phyloP scores from a whole-genome alignment of 2,888 invertebrate species.

The Allacma fusca region DNA sequence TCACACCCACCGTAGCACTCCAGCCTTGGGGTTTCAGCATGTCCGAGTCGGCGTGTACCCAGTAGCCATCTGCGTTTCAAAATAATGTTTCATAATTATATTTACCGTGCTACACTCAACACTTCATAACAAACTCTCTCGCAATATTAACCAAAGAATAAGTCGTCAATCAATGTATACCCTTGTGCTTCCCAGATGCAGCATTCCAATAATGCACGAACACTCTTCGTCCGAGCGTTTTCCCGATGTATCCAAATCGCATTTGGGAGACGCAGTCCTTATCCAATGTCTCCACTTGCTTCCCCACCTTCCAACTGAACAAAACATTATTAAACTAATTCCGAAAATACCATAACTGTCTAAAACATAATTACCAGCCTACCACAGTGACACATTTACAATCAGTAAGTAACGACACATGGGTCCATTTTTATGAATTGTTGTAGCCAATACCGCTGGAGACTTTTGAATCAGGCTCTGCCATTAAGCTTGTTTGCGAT shows the following conservation, averaged over 20 bases:
- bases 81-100: not conserved
- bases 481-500: no score
- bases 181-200: no score
- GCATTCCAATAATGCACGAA: slow-evolving; percentile 12
- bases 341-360: no score
- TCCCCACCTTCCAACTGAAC: slow-evolving; percentile 19
- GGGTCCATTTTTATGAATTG: no score
- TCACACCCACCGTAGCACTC: slow-evolving; percentile 8
- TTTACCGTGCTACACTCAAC: not conserved
- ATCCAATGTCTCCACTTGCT: slow-evolving; percentile 23
- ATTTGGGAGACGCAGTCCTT: slow-evolving; percentile 10
- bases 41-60: slow-evolving; percentile 12
- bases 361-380: no score
- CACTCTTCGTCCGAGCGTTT: slow-evolving; percentile 5
- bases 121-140: not conserved
- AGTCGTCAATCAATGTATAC: no score
- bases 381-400: no score
- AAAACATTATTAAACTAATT: no score
- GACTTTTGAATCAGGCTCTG: no score
- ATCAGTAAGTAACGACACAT: no score
- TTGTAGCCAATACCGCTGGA: no score
- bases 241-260: slow-evolving; percentile 14
- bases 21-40: slow-evolving; percentile 9
- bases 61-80: not conserved
- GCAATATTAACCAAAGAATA: not conserved